A percentile compares a stretch with the other conserved stretches of the same genome.
phyloP scores from a whole-genome alignment of 2,113 vertebrate species.

The Boulengeromyrus knoepffleri region DNA sequence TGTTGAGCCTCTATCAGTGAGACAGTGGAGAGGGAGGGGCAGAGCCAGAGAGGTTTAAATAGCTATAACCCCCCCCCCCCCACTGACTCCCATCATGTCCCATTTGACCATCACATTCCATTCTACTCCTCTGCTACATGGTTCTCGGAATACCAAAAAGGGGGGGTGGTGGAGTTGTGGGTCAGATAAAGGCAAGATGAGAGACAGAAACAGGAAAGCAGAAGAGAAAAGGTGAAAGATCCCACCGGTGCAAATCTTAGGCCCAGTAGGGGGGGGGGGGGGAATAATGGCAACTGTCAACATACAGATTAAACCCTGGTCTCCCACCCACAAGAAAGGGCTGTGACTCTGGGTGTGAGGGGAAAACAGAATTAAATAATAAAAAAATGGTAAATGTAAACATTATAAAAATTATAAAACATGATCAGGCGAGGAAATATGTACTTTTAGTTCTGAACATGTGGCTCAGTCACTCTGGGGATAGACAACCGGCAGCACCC shows the following conservation, averaged over 20 bases:
- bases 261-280: neutral
- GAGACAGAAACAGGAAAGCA: neutral
- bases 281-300: neutral
- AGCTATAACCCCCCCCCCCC: constrained; percentile 58
- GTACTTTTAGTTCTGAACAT: neutral
- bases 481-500: neutral
- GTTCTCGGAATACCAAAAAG: constrained; percentile 41
- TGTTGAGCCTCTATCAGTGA: too few relatives aligned
- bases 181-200: neutral
- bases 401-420: neutral
- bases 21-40: constrained; percentile 44
- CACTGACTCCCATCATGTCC: neutral
- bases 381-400: neutral
- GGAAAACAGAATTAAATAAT: neutral
- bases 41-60: constrained; percentile 55
- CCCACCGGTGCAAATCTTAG: neutral
- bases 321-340: neutral
- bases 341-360: neutral
- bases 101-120: constrained; percentile 56
- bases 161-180: neutral
- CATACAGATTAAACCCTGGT: neutral
- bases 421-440: neutral
- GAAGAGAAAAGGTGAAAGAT: neutral
- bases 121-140: constrained; percentile 49
- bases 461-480: neutral